A percentile compares a stretch with the other conserved stretches of the same genome.
Conservation (phyloP, 2,888 invertebrate genomes). For the Molanna angustata region DNA sequence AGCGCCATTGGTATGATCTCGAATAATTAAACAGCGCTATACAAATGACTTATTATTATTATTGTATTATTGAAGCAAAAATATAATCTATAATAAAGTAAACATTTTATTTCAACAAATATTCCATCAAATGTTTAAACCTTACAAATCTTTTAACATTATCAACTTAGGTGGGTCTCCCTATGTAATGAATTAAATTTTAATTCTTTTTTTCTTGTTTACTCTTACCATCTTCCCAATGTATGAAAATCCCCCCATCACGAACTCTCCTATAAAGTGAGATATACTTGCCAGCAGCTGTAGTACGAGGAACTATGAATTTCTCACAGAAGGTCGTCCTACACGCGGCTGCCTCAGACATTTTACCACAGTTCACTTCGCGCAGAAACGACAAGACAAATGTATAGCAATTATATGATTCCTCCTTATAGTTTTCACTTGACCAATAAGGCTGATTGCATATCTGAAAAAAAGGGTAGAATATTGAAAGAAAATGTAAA, state of each 20-base stretch:
- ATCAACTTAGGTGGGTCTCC: too few species aligned
- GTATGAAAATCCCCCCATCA: slow-evolving; percentile 52
- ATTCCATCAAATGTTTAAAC: too few species aligned
- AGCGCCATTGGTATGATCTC: too few species aligned
- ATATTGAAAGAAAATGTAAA: too few species aligned
- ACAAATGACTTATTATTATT: too few species aligned
- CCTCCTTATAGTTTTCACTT: slow-evolving; percentile 68
- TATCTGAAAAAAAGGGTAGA: slow-evolving; percentile 39
- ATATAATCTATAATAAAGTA: too few species aligned
- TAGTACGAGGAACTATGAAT: slow-evolving; percentile 78
- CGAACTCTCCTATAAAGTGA: slow-evolving; percentile 73
- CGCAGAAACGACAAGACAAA: slow-evolving; percentile 80
- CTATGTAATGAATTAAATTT: too few species aligned
- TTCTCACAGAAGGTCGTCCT: slow-evolving; percentile 74
- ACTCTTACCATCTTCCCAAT: slow-evolving; percentile 36
- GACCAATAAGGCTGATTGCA: slow-evolving; percentile 64
- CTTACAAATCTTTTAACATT: too few species aligned
- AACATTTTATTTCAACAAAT: too few species aligned
- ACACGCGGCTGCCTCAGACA: slow-evolving; percentile 65
- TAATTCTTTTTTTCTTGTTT: too few species aligned
- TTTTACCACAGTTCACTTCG: slow-evolving; percentile 66
- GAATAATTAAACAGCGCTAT: too few species aligned
- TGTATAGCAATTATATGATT: slow-evolving; percentile 79
- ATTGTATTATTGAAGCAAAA: too few species aligned
- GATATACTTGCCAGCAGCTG: slow-evolving; percentile 82